Base-by-base conservation (phyloP, 2,113 vertebrate genomes). In the Paralichthys olivaceus region DNA sequence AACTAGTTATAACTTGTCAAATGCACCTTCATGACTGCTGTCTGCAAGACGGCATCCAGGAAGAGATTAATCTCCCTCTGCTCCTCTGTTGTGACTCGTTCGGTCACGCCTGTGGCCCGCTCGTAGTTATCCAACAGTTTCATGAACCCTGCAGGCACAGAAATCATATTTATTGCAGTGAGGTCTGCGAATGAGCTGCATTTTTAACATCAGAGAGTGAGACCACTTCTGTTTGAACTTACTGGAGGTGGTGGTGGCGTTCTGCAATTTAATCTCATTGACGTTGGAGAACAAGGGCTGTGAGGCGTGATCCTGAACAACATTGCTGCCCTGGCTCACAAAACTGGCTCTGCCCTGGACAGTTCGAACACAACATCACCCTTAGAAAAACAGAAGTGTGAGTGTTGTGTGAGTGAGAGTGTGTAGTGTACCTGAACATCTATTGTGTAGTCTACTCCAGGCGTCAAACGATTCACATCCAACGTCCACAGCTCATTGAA, bases 21-120 rank as follows among this genome's bases (percentile, higher is more conserved):
- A 59, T 84, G 69, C 85, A 96, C 96, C 94, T 95, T 95, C 95
- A 97, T 96, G 72, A 97, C 94, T 69, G 93, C 69, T 4, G 95
- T 97, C 1, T 92, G 75, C 34, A 97, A 72, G 72, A 97, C 76
- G 0, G 95, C 95, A 87, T 96, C 94, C 72, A 97, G 90, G 83
- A 96, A 97, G 40, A 71, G 23, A 67, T 89, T 86, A 37, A 89
- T 94, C 90, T 96, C 96, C 13, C 9, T 77, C 70, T 59, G 79
- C 87, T 96, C 95, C 83, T 95, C 93, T 51, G 87, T 37, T 15
- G 94, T 95, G 75, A 95, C 94, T 11, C 80, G 90, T 79, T 95
- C 94, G 15, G 91, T 65, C 66, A 93, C 67, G 5, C 95, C 94
- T 0, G 91, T 94, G 51, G 94, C 93, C 60, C 87, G 87, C 90